Conservation (phyloP, 2,113 vertebrate genomes). For the Psammodynastes pulverulentus region DNA sequence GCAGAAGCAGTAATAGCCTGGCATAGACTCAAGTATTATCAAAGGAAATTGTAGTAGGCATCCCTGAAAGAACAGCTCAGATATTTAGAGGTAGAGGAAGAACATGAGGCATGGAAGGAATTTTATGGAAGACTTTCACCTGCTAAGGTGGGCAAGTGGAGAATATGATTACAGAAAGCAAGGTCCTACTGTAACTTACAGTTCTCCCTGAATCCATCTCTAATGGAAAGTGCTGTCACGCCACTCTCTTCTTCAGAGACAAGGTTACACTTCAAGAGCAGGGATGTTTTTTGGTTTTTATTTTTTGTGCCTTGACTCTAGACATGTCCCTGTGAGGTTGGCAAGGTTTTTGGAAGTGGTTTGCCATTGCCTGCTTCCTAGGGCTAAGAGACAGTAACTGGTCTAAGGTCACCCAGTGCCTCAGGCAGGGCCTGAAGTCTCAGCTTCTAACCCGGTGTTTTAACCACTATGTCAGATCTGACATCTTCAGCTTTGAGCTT, state of each 20-base stretch:
- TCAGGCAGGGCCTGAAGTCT: background rate
- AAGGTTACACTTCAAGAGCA: background rate
- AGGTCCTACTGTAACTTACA: background rate
- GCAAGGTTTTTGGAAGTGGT: background rate
- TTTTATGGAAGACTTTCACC: background rate
- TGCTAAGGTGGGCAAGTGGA: background rate
- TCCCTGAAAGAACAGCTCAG: conserved; percentile 44
- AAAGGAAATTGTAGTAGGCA: conserved; percentile 49
- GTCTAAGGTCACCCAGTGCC: background rate
- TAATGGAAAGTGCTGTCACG: background rate
- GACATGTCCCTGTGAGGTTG: background rate
- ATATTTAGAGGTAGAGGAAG: conserved; percentile 19
- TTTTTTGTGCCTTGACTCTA: background rate
- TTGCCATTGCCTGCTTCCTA: background rate
- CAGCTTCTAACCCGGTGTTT: background rate
- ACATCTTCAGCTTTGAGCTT: background rate
- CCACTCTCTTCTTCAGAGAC: background rate
- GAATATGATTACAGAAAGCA: background rate
- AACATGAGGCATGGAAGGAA: background rate
- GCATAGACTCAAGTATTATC: conserved; percentile 39
- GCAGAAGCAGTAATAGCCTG: conserved; percentile 57
- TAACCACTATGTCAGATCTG: background rate
- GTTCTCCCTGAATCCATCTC: background rate
- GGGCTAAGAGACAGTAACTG: background rate
- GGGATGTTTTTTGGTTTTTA: background rate